Evolutionary conservation across 2,888 invertebrate species (phyloP).

Genomic region (Meteorus colon): DNA sequence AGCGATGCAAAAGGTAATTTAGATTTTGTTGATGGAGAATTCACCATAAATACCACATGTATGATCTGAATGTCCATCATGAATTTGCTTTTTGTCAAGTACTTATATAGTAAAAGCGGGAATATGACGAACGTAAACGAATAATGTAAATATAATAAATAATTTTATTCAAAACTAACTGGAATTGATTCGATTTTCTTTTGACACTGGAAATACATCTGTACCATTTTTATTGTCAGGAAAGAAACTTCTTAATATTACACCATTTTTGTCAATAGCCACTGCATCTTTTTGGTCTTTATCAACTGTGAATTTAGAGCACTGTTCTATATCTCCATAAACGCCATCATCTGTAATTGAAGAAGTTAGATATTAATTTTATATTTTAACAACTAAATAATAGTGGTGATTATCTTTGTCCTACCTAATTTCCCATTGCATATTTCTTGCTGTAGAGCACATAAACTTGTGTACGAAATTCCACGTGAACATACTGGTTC

Average conservation of each 20-base stretch:
- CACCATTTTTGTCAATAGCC: conserved; percentile 19
- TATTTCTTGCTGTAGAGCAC: conserved; percentile 5
- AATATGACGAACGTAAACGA: not conserved
- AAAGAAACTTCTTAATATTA: conserved; percentile 9
- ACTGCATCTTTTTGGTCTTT: not conserved
- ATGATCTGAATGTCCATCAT: not conserved
- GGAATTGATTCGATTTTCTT: not conserved
- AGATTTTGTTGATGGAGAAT: too few species aligned
- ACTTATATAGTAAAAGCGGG: not conserved
- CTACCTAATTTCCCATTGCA: conserved; percentile 19
- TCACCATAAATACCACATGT: too few species aligned
- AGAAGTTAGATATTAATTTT: not conserved
- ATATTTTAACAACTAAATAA: too few species aligned
- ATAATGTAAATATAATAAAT: conserved; percentile 6
- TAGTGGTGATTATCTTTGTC: too few species aligned
- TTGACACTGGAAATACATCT: not conserved
- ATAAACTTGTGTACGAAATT: conserved; percentile 25
- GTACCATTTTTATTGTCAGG: not conserved
- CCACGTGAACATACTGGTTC: conserved; percentile 21
- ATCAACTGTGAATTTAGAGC: not conserved
- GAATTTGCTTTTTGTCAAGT: not conserved
- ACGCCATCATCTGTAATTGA: conserved; percentile 2
- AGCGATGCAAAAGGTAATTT: too few species aligned
- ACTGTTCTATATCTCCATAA: not conserved
- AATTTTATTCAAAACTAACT: not conserved